These are phyloP conservation scores for Puntigrus tetrazona DNA, from an alignment of 2,113 vertebrate species.

Conservation along the genomic window DNA sequence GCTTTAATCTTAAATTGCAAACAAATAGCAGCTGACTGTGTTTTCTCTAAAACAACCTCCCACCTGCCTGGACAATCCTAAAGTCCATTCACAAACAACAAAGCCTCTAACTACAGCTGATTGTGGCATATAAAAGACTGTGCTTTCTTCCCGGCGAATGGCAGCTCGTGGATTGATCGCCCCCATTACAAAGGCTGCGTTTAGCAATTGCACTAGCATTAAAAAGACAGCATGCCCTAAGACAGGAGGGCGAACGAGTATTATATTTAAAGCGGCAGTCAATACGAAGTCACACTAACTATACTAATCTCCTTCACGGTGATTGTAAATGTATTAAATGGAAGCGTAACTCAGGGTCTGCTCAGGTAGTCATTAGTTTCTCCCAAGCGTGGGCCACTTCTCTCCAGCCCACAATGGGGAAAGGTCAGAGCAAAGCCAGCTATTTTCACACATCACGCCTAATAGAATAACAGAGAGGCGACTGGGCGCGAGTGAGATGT, in stretches of 20 bases:
- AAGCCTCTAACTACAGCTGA: neutral
- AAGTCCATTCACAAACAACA: slow-evolving; percentile 3
- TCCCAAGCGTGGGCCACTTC: slow-evolving; percentile 35
- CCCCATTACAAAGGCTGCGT: neutral
- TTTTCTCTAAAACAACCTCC: neutral
- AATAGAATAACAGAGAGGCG: slow-evolving; percentile 42
- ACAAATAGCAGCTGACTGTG: neutral
- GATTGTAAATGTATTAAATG: too few relatives aligned
- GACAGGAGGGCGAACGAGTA: neutral
- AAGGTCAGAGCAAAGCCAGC: slow-evolving; percentile 49
- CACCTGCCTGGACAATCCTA: neutral
- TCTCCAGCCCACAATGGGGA: slow-evolving; percentile 1
- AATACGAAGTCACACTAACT: neutral
- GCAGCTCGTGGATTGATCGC: slow-evolving; percentile 8
- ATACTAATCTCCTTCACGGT: slow-evolving; percentile 24
- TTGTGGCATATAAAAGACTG: neutral
- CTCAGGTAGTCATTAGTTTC: slow-evolving; percentile 55
- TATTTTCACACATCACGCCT: slow-evolving; percentile 48
- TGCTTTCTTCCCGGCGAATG: neutral
- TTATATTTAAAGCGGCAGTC: slow-evolving; percentile 7
- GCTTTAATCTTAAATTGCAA: neutral
- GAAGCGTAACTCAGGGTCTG: too few relatives aligned
- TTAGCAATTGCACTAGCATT: neutral
- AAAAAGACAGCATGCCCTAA: neutral
- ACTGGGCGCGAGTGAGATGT: neutral